Evolutionary conservation across 2,797 vertebrate species (phyloP).

Genomic region (Tinamus major): DNA sequence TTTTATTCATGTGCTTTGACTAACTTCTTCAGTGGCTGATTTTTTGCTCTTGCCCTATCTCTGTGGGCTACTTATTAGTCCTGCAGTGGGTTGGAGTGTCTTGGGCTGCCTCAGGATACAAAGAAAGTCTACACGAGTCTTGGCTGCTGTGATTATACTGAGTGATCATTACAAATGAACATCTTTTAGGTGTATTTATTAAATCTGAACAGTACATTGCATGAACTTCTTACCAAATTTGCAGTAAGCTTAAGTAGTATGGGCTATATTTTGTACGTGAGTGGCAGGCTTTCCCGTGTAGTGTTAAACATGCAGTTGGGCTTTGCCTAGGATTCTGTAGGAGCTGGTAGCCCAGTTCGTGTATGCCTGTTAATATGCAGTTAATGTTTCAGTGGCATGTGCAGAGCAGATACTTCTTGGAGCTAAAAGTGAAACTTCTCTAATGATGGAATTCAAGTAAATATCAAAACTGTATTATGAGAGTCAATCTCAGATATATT

Average conservation of each 20-base stretch:
- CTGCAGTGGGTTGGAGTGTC: neutral
- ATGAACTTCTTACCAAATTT: neutral
- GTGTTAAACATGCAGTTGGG: neutral
- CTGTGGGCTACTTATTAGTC: neutral
- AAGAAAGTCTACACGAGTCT: neutral
- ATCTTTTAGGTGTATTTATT: neutral
- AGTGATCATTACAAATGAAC: neutral
- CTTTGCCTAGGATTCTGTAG: neutral
- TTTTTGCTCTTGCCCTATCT: neutral
- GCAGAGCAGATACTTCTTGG: neutral
- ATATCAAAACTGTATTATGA: neutral
- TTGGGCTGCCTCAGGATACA: neutral
- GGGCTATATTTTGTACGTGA: neutral
- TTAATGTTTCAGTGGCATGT: neutral
- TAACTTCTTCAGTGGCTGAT: neutral
- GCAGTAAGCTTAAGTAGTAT: neutral
- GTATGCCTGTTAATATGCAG: neutral
- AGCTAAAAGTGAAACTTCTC: neutral
- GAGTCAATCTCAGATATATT: neutral
- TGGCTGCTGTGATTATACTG: neutral
- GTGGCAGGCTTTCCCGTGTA: neutral
- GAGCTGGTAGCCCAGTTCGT: neutral
- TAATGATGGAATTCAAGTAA: neutral
- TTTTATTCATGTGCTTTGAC: neutral
- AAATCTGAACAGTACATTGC: neutral